Percentiles rank a stretch among this genome's conserved stretches.
These are phyloP conservation scores for Umimayanthus chanpuru DNA, from an alignment of 92 coral and sea anemone genomes.

Conservation along the genomic window DNA sequence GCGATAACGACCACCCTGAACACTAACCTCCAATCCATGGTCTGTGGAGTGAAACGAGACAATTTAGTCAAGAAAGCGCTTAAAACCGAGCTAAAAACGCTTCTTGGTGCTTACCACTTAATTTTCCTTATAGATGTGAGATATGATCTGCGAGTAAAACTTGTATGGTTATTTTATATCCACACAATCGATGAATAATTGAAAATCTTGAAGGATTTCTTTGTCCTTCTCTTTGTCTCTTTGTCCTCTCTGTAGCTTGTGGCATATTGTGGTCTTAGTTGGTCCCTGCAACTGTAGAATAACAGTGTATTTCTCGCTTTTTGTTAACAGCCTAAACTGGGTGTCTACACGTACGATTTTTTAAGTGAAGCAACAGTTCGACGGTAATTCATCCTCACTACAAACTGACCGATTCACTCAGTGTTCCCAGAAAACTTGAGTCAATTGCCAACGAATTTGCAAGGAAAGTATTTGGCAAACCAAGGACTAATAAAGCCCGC, in stretches of 20 bases:
- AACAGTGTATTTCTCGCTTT: neutral
- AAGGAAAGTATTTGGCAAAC: neutral
- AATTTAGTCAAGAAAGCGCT: neutral
- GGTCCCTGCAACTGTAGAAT: slow-evolving; percentile 6
- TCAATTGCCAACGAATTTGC: neutral
- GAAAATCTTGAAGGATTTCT: slow-evolving; percentile 15
- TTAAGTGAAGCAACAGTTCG: neutral
- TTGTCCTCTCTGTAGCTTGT: slow-evolving; percentile 28
- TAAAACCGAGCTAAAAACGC: neutral
- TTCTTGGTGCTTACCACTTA: slow-evolving; percentile 20
- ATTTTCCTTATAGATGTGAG: slow-evolving; percentile 19
- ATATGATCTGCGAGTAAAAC: slow-evolving; percentile 22
- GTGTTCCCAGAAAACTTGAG: neutral
- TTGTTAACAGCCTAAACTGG: neutral
- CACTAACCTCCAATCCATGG: slow-evolving; percentile 35
- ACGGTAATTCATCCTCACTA: neutral
- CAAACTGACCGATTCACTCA: neutral
- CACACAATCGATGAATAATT: slow-evolving; percentile 30
- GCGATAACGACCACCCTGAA: slow-evolving; percentile 11
- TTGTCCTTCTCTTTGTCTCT: slow-evolving; percentile 31
- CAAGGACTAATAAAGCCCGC: neutral
- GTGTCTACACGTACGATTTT: neutral
- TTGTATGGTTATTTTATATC: slow-evolving; percentile 27
- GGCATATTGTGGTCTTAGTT: slow-evolving; percentile 29
- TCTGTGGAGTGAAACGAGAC: neutral